These are phyloP conservation scores for Ispidina picta DNA, from an alignment of 2,797 vertebrate species.

Conservation along the genomic window DNA sequence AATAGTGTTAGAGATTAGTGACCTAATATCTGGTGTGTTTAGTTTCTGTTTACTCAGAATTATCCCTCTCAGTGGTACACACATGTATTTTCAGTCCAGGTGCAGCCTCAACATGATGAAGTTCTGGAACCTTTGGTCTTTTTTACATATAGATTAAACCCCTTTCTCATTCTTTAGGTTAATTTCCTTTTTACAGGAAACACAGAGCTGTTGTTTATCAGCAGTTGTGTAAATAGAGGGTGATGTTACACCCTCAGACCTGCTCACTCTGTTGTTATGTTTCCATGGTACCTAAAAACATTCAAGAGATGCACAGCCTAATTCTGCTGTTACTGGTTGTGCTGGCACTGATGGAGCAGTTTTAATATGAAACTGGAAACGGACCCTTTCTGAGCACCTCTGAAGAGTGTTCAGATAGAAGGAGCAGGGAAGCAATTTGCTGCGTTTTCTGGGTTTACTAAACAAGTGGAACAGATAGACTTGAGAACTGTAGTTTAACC, in stretches of 20 bases:
- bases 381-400: neutral
- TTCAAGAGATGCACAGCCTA: neutral
- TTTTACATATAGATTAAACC: neutral
- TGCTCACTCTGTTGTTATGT: neutral
- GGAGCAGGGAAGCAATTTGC: neutral
- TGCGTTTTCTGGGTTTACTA: neutral
- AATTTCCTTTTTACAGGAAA: neutral
- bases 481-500: conserved; percentile 16
- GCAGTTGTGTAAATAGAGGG: neutral
- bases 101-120: fast-evolving
- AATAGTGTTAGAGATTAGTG: neutral
- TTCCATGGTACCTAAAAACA: neutral
- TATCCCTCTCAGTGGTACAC: neutral
- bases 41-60: neutral
- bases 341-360: neutral
- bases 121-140: neutral
- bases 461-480: conserved; percentile 38
- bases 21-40: neutral
- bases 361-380: neutral
- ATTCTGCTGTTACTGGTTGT: neutral
- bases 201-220: neutral
- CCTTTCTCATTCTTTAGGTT: neutral
- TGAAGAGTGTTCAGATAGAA: neutral
- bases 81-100: fast-evolving
- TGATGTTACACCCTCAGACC: neutral